Base-by-base conservation (phyloP, 2,113 vertebrate species). In the Chauna torquata region DNA sequence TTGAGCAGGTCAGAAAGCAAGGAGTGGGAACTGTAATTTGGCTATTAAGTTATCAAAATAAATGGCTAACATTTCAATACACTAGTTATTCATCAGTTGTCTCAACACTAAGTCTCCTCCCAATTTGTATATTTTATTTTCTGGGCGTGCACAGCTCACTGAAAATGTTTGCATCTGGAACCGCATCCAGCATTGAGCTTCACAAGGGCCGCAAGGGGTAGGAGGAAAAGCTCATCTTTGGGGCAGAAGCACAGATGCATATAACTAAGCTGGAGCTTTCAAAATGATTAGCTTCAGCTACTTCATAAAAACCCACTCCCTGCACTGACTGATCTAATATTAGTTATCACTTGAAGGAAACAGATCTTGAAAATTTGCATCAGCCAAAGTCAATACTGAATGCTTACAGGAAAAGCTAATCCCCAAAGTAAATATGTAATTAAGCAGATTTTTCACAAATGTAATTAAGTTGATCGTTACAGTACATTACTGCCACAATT, bases 311-410 rank as follows among this genome's bases (percentile, higher is more conserved):
- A 18, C 30, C 88, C 69, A 65, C 70, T 84, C 77, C 92, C 66
- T 59, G 74, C 38, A 45, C 36, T 34, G 54, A 92, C 61, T 47
- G 61, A 82, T 86, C 70, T 79, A 86, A 76, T 76, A 65, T 87
- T 94, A 94, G 77, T 91, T 85, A 93, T 34, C 74, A 80, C 91
- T 74, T 96, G 62, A 95, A 95, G 91, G 81, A 97, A 97, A 71
- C 69, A 91, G 62, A 92, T 79, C 83, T 89, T 47, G 66, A 66
- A 72, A 91, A 44, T 52, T 42, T 52, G 57, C 75, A 69, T 79
- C 69, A 64, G 92, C 94, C 92, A 95, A 89, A 96, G 92, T 96
- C 95, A 97, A 95, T 87, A 96, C 38, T 74, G 95, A 94, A 62
- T 6, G 86, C 84, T 87, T 65, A 87, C 0, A 0, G 86, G 77